Conservation (phyloP, 2,888 invertebrate species). For the Xestoiulus laeticollis region DNA sequence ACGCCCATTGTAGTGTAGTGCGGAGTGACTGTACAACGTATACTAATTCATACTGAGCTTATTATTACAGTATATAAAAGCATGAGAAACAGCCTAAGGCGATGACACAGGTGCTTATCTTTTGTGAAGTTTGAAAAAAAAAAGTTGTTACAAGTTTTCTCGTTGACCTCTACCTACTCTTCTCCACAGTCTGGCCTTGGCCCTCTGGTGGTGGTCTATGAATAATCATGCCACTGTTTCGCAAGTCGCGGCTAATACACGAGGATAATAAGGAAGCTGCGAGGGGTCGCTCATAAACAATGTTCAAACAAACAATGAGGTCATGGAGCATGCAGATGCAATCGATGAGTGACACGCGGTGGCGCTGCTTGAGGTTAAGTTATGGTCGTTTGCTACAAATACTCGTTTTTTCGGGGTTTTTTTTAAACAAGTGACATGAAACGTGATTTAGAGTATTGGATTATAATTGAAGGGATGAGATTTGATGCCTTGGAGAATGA, state of each 20-base stretch:
- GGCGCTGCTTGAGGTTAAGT: constrained; percentile 16
- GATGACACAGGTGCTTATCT: constrained; percentile 52
- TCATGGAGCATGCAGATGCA: not conserved
- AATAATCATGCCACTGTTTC: constrained; percentile 42
- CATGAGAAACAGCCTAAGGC: constrained; percentile 50
- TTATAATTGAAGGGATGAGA: not conserved
- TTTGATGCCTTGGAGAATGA: not conserved
- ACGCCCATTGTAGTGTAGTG: not conserved
- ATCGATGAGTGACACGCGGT: constrained; percentile 13
- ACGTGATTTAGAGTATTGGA: not conserved
- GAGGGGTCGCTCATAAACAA: constrained; percentile 46
- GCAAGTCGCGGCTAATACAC: constrained; percentile 1
- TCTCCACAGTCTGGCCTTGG: constrained; percentile 36
- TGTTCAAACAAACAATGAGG: constrained; percentile 44
- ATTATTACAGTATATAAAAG: constrained; percentile 45
- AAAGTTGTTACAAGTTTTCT: constrained; percentile 19
- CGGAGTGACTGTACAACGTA: not conserved
- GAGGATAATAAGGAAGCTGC: constrained; percentile 17
- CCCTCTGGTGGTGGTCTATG: constrained; percentile 48
- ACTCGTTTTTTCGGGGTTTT: no score
- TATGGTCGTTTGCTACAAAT: not conserved
- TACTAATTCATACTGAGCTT: not conserved
- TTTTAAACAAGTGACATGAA: not conserved
- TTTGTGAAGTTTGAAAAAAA: not conserved
- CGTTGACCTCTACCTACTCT: constrained; percentile 39